phyloP scores from a whole-genome alignment of 2,888 invertebrate species.

The Cyrtodaria siliqua region DNA sequence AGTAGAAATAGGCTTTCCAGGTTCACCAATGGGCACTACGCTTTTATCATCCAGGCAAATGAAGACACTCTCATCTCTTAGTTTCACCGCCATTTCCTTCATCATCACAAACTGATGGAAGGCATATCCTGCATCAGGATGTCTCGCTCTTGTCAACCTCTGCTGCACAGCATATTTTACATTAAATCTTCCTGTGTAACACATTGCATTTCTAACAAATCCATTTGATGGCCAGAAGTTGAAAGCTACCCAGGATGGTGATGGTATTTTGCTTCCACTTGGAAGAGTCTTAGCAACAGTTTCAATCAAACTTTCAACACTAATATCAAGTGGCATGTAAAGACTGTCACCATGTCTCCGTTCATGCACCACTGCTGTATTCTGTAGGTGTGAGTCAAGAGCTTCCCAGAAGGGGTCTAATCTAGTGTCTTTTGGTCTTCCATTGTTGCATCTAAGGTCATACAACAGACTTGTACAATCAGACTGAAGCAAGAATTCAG shows the following conservation, averaged over 20 bases:
- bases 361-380: conserved; percentile 31
- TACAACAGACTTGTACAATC: conserved; percentile 5
- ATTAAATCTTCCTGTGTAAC: conserved; percentile 31
- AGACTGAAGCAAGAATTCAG: conserved; percentile 4
- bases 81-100: conserved; percentile 41
- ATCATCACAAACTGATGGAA: conserved; percentile 29
- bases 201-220: conserved; percentile 11
- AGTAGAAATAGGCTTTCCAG: conserved; percentile 6
- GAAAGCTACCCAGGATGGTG: conserved; percentile 31
- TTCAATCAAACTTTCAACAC: conserved; percentile 27
- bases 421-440: conserved; percentile 23
- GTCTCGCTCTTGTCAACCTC: conserved; percentile 10
- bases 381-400: neutral
- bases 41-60: conserved; percentile 28
- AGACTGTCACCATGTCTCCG: conserved; percentile 9
- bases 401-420: conserved; percentile 38
- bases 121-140: conserved; percentile 19
- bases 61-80: conserved; percentile 13
- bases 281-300: conserved; percentile 19
- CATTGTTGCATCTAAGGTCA: conserved; percentile 22
- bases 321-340: conserved; percentile 37
- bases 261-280: conserved; percentile 26
- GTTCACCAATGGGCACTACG: conserved; percentile 20
- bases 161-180: conserved; percentile 34
- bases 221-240: conserved; percentile 37